Evolutionary conservation across 2,797 vertebrate species (phyloP), one percentile per base, ranked within the genome.

Genomic region (Paedocypris micromegethes): DNA sequence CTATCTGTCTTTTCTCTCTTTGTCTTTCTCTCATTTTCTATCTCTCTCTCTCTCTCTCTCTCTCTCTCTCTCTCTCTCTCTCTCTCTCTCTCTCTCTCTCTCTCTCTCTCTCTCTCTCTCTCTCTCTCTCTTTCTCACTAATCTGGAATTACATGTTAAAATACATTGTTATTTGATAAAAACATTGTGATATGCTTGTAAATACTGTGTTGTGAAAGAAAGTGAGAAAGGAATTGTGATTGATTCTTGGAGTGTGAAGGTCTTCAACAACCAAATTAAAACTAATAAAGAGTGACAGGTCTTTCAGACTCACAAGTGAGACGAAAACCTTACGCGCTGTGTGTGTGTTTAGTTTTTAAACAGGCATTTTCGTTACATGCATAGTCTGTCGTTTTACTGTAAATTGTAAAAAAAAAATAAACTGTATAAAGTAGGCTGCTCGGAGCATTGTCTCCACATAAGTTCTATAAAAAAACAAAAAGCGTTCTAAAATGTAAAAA

Each of bases 181-280:
- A 1, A 23, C 23, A 23, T 23, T 23, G 23, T 23, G 48, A 48
- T 56, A 58, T 56, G 41, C 47, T 56, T 58, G 47, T 6, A 42
- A 67, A 8, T 3, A 4, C 39, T 50, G 5, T 9, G 48, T 4
- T 4, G 52, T 52, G 57, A 41, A 38, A 60, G 40, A 70, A n/a
- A 62, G 49, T 46, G 23, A 44, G 6, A 53, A 58, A 5, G n/a
- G 37, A 6, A 9, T 3, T 49, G 56, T 57, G 56, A 72, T 62
- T 55, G 52, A 62, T 46, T 62, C 59, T 6, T 9, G 59, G 60
- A 63, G 52, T 57, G 53, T 49, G 60, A 80, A 74, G 82, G 82
- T 83, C 80, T 84, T 84, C 77, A 55, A 73, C 68, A 72, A 83
- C 86, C 85, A 87, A 88, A 86, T 87, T 82, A 87, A 85, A 84